Evolutionary conservation across 2,888 invertebrate species (phyloP), one percentile per base, ranked within the genome.

Genomic region (Scrobipalpa costella): DNA sequence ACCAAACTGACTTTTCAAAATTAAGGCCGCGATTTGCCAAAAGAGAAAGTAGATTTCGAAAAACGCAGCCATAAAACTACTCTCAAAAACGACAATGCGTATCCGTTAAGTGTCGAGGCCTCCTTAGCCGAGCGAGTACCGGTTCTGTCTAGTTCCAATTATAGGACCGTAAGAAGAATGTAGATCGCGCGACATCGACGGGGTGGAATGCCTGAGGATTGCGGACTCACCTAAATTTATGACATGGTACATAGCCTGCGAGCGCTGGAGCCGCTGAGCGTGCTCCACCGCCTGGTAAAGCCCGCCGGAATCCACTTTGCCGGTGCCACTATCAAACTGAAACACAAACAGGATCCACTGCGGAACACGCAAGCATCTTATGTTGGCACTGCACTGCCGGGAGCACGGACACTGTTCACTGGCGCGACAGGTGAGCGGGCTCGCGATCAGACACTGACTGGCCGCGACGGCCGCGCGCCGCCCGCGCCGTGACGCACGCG

Each of bases 211-310:
- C 76, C 76, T 71, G 80, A 79, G 75, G 77, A 79, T 75, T 79
- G 83, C 84, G 84, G 84, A 88, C 92, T 90, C 86, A 92, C 92
- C 92, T 88, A 92, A 87, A 89, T 92, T 92, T 73, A 92, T 90
- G 89, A 91, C 92, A 55, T 44, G 44, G 89, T 91, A 92, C 92
- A 92, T 92, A 83, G 90, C 90, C 88, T 86, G 90, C 83, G 90
- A 90, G 88, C 90, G 90, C 85, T 89, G 88, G 84, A 90, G 88
- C 84, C 88, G 85, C 76, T 85, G 83, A 77, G 90, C 85, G 83
- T 86, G 90, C 90, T 89, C 90, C 86, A 90, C 89, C 84, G 90
- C 86, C 86, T 82, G 88, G 80, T 90, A 91, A 63, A 90, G 80
- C 81, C 86, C 85, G 78, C 89, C 89, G 88, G 90, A 88, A 90